Percentiles rank a stretch among this genome's conserved stretches.
Evolutionary conservation across 2,113 vertebrate species (phyloP).

Genomic region (Pitta sordida): DNA sequence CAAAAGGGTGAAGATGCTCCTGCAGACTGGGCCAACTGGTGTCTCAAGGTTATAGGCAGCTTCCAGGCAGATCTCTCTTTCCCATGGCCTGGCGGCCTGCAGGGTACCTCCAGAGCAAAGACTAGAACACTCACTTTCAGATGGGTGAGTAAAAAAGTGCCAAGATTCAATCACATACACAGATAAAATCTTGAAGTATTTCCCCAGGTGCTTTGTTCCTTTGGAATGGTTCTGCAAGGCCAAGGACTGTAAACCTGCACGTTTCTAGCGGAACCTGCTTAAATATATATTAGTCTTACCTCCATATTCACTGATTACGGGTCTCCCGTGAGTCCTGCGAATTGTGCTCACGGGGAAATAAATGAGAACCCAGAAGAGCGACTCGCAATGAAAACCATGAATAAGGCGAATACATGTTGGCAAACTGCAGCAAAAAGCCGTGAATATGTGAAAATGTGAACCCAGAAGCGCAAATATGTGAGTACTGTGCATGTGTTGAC

Average conservation of each 20-base stretch:
- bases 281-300: neutral
- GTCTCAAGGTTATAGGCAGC: neutral
- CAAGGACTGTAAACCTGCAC: neutral
- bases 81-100: neutral
- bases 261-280: neutral
- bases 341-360: no score
- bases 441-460: no score
- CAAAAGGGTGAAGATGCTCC: neutral
- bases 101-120: accelerated
- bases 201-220: neutral
- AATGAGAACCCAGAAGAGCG: no score
- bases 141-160: neutral
- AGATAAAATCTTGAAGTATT: neutral
- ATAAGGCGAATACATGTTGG: no score
- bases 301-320: no score
- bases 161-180: neutral
- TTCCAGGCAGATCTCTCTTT: neutral
- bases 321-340: no score
- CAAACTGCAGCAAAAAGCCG: no score
- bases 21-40: neutral
- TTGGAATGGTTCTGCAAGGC: neutral
- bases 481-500: no score
- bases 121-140: neutral
- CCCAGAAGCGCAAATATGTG: no score
- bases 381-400: no score